Evolutionary conservation across 2,797 vertebrate species (phyloP).

Genomic region (Gymnopithys bicolor): DNA sequence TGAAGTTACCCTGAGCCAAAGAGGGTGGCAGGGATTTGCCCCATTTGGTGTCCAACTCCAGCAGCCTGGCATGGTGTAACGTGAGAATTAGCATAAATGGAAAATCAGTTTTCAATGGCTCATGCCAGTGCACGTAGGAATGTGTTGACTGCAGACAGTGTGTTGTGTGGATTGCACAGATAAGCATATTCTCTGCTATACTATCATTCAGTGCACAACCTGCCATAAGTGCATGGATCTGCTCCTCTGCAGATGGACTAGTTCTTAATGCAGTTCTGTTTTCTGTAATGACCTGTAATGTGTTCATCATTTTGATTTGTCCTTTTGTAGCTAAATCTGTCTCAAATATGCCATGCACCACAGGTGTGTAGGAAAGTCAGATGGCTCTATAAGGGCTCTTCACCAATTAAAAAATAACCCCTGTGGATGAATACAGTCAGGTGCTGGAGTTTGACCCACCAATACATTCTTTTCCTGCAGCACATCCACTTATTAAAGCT

Average conservation of each 20-base stretch:
- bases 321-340: constrained; percentile 26
- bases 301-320: neutral
- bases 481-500: constrained; percentile 25
- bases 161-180: constrained; percentile 49
- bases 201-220: neutral
- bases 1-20: constrained; percentile 46
- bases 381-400: constrained; percentile 29
- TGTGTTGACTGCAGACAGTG: constrained; percentile 30
- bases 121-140: neutral
- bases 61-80: constrained; percentile 26
- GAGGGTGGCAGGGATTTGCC: constrained; percentile 24
- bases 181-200: constrained; percentile 20
- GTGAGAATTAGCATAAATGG: constrained; percentile 34
- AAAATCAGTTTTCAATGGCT: constrained; percentile 53
- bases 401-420: constrained; percentile 63
- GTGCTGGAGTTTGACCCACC: constrained; percentile 24
- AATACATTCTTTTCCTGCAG: constrained; percentile 32
- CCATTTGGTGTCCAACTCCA: constrained; percentile 21
- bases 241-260: neutral
- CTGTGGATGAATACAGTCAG: constrained; percentile 28
- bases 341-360: neutral
- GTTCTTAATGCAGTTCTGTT: neutral
- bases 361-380: constrained; percentile 27
- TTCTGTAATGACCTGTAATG: constrained; percentile 12
- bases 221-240: neutral